Conservation (phyloP, 2,113 vertebrate genomes). For the Todiramphus saurophagus region DNA sequence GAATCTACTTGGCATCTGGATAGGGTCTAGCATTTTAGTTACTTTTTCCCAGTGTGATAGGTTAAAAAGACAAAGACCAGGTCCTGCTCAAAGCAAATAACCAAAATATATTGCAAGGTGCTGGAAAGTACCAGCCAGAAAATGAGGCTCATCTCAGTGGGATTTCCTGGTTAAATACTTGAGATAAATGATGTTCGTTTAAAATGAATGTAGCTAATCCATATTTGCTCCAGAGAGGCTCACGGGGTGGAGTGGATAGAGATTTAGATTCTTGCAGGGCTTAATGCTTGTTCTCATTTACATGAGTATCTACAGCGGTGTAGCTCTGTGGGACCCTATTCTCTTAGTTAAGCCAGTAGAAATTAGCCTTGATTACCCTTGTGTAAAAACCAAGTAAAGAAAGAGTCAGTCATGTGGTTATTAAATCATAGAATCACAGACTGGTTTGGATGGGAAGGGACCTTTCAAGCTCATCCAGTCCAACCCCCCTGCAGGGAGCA, state of each 20-base stretch:
- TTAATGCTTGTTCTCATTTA: slow-evolving; percentile 44
- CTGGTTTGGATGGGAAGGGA: not conserved
- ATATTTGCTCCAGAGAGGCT: slow-evolving; percentile 2
- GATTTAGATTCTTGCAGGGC: slow-evolving; percentile 39
- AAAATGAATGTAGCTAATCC: slow-evolving; percentile 26
- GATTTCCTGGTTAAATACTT: slow-evolving; percentile 30
- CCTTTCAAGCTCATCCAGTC: not conserved
- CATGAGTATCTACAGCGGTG: not conserved
- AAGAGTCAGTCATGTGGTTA: not conserved
- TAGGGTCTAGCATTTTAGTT: not conserved
- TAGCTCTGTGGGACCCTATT: not conserved
- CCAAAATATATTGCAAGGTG: not conserved
- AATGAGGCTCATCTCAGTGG: not conserved
- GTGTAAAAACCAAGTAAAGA: not conserved
- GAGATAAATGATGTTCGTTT: not conserved
- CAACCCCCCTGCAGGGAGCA: not conserved
- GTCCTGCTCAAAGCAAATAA: not conserved
- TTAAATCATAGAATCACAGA: not conserved
- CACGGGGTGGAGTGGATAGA: not conserved
- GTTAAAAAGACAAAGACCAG: not conserved
- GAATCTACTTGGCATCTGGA: not conserved
- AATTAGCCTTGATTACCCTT: not conserved
- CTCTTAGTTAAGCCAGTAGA: slow-evolving; percentile 9
- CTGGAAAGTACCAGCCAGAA: not conserved
- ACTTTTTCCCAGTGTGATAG: not conserved